Conservation (phyloP, 1,140 invertebrate genomes). For the Phortica variegata region DNA sequence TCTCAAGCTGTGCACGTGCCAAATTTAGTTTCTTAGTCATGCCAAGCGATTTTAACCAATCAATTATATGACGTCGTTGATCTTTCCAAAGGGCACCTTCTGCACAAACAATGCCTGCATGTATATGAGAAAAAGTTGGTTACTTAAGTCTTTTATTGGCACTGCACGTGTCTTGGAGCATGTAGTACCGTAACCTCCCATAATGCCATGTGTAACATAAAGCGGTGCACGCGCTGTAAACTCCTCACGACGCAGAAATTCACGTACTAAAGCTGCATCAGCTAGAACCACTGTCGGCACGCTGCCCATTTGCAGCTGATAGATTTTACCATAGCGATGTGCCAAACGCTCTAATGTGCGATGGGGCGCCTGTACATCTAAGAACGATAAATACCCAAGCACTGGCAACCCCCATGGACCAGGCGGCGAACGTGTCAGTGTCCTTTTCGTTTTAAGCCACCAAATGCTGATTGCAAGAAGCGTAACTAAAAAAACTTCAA, state of each 20-base stretch:
- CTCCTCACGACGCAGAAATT: conserved; percentile 68
- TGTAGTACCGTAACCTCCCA: conserved; percentile 77
- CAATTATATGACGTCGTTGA: conserved; percentile 73
- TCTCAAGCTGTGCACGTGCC: conserved; percentile 66
- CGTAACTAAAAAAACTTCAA: conserved; percentile 19
- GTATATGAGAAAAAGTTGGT: conserved; percentile 9
- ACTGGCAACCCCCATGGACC: conserved; percentile 77
- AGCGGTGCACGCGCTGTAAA: conserved; percentile 75
- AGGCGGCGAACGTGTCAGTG: conserved; percentile 60
- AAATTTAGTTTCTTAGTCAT: conserved; percentile 69
- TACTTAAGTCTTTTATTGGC: conserved; percentile 27
- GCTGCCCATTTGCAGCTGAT: conserved; percentile 70
- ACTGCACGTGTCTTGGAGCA: not conserved
- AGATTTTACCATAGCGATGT: conserved; percentile 70
- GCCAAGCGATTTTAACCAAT: conserved; percentile 74
- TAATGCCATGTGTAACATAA: conserved; percentile 80
- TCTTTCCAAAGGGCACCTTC: conserved; percentile 81
- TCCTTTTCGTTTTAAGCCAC: conserved; percentile 17
- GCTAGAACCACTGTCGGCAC: conserved; percentile 73
- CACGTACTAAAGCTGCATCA: conserved; percentile 69
- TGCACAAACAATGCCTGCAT: conserved; percentile 75
- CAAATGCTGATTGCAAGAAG: conserved; percentile 5
- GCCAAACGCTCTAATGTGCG: conserved; percentile 67
- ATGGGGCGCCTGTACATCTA: conserved; percentile 69
- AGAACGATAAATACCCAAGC: conserved; percentile 74